A percentile compares a stretch with the other conserved stretches of the same genome.
Evolutionary conservation across 2,888 invertebrate genomes (phyloP).

Genomic region (Tenthredo livida): DNA sequence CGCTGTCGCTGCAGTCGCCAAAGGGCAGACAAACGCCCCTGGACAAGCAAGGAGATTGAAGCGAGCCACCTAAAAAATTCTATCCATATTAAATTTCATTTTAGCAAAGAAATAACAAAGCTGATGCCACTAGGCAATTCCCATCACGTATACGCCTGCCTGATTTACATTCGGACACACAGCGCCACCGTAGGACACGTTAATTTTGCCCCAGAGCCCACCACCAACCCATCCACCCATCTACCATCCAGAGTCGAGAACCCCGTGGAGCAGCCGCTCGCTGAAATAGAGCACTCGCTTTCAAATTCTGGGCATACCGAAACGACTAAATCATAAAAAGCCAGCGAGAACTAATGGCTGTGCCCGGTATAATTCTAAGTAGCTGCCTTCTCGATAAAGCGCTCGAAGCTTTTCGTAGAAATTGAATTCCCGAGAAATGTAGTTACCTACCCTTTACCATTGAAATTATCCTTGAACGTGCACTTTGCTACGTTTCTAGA

Average conservation of each 20-base stretch:
- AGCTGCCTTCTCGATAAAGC: slow-evolving; percentile 47
- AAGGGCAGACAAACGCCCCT: slow-evolving; percentile 47
- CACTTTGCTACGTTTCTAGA: slow-evolving; percentile 30
- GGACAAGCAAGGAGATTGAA: slow-evolving; percentile 46
- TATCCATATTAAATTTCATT: slow-evolving; percentile 54
- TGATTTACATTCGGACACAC: slow-evolving; percentile 55
- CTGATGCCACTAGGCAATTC: slow-evolving; percentile 53
- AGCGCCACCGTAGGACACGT: slow-evolving; percentile 52
- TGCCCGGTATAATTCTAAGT: slow-evolving; percentile 49
- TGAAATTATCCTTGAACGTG: slow-evolving; percentile 34
- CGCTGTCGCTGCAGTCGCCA: slow-evolving; percentile 37
- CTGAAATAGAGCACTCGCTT: slow-evolving; percentile 51
- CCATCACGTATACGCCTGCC: slow-evolving; percentile 49
- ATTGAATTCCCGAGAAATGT: slow-evolving; percentile 44
- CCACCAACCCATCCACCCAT: slow-evolving; percentile 44
- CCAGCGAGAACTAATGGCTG: slow-evolving; percentile 51
- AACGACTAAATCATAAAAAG: slow-evolving; percentile 51
- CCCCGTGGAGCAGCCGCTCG: slow-evolving; percentile 48
- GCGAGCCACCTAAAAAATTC: slow-evolving; percentile 48
- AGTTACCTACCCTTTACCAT: slow-evolving; percentile 31
- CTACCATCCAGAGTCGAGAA: slow-evolving; percentile 40
- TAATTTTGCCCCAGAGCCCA: slow-evolving; percentile 51
- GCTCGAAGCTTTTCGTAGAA: slow-evolving; percentile 39
- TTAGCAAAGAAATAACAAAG: slow-evolving; percentile 49
- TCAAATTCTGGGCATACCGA: slow-evolving; percentile 52